A percentile compares a stretch with the other conserved stretches of the same genome.
Evolutionary conservation across 2,113 vertebrate species (phyloP).

Genomic region (Osmerus mordax): DNA sequence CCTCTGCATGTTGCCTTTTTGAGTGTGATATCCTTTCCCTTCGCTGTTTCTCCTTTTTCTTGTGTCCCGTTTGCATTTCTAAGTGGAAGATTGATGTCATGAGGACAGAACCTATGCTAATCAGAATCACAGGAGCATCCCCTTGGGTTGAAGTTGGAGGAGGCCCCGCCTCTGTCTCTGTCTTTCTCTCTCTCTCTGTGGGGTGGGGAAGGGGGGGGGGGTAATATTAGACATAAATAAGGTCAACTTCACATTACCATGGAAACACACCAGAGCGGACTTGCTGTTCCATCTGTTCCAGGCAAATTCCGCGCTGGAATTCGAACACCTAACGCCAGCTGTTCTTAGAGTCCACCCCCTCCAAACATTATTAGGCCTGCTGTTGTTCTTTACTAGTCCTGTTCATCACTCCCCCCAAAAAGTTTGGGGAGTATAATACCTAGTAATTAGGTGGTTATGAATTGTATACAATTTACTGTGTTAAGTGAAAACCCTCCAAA

Average conservation of each 20-base stretch:
- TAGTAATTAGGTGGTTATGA: neutral
- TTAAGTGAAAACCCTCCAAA: too few species aligned
- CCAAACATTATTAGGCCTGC: neutral
- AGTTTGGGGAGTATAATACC: neutral
- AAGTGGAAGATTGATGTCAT: conserved; percentile 59
- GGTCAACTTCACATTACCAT: conserved; percentile 8
- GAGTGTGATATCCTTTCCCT: neutral
- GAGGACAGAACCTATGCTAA: conserved; percentile 60
- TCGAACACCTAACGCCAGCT: conserved; percentile 60
- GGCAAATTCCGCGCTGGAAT: conserved; percentile 54
- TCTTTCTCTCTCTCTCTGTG: neutral
- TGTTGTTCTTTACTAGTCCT: neutral
- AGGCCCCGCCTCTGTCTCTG: neutral
- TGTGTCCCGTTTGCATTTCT: conserved; percentile 41
- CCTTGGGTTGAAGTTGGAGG: conserved; percentile 35
- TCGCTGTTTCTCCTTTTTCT: neutral
- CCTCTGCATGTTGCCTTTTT: neutral
- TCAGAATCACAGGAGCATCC: conserved; percentile 41
- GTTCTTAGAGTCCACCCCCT: conserved; percentile 29
- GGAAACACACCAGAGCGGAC: conserved; percentile 4
- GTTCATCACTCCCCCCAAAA: neutral
- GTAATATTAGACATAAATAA: conserved; percentile 1
- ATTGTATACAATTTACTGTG: too few species aligned
- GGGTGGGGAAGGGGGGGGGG: neutral
- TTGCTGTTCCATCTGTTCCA: conserved; percentile 1